phyloP scores from a whole-genome alignment of 2,113 vertebrate species.

The Gymnocephalus cernua region DNA sequence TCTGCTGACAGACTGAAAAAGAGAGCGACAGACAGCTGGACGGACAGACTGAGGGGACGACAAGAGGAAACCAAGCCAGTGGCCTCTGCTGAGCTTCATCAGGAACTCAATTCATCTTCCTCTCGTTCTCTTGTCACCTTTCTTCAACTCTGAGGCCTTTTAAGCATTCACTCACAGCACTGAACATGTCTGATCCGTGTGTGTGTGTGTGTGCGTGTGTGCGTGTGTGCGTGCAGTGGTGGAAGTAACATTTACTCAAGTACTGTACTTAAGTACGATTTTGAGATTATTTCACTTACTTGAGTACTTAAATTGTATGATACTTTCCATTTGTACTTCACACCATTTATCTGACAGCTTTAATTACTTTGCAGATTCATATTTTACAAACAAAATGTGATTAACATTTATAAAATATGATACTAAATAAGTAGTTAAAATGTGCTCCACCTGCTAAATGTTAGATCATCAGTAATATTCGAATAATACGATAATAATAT shows the following conservation, averaged over 20 bases:
- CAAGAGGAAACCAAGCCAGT: background rate
- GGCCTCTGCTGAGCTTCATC: slow-evolving; percentile 2
- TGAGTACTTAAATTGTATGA: background rate
- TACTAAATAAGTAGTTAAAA: too few relatives aligned
- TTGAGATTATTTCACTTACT: background rate
- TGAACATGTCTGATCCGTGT: too few relatives aligned
- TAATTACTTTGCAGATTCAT: too few relatives aligned
- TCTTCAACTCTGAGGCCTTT: background rate
- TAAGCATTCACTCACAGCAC: too few relatives aligned
- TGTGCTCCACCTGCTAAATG: too few relatives aligned
- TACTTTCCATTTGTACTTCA: too few relatives aligned
- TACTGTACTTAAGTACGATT: background rate
- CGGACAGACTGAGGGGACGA: background rate
- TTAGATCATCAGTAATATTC: too few relatives aligned
- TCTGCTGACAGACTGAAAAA: slow-evolving; percentile 60
- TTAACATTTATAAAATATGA: too few relatives aligned
- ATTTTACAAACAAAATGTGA: too few relatives aligned
- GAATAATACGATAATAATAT: too few relatives aligned
- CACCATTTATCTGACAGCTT: too few relatives aligned
- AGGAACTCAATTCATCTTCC: slow-evolving; percentile 37
- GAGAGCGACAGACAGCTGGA: slow-evolving; percentile 37
- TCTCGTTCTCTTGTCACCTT: slow-evolving; percentile 30
- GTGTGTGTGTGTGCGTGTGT: too few relatives aligned
- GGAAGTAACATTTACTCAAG: background rate
- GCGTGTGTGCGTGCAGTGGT: background rate